Evolutionary conservation across 1,140 invertebrate genomes (phyloP).

Genomic region (Neodiprion virginianus): DNA sequence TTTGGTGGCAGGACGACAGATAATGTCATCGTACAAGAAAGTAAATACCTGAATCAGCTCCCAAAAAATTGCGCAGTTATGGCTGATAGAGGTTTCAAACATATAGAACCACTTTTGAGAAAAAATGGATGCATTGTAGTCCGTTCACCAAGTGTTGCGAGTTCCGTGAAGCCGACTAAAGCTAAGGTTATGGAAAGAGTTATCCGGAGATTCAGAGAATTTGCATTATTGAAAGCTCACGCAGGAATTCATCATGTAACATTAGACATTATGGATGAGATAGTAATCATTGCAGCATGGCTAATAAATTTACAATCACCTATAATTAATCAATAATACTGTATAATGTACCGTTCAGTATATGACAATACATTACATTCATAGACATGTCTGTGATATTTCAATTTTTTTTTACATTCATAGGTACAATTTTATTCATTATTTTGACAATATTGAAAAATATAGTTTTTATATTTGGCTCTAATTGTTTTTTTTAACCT

Average conservation of each 20-base stretch:
- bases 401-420: conserved; percentile 6
- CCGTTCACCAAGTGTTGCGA: conserved; percentile 50
- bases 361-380: background rate
- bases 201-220: conserved; percentile 50
- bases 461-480: conserved; percentile 3
- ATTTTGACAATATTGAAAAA: background rate
- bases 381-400: background rate
- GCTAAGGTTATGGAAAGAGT: conserved; percentile 48
- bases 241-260: conserved; percentile 39
- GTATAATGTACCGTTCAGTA: conserved; percentile 2
- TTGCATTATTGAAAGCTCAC: conserved; percentile 49
- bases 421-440: conserved; percentile 2
- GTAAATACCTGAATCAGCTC: conserved; percentile 41
- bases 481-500: background rate
- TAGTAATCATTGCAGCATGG: conserved; percentile 38
- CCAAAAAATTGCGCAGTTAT: conserved; percentile 35
- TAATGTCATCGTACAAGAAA: conserved; percentile 45
- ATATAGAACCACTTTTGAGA: conserved; percentile 37
- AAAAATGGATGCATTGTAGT: conserved; percentile 41
- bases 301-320: conserved; percentile 46
- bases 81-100: conserved; percentile 54
- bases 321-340: conserved; percentile 32
- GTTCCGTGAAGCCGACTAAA: conserved; percentile 35
- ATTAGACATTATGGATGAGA: conserved; percentile 41
- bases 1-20: conserved; percentile 51